Conservation (phyloP, 2,888 invertebrate species). For the Theristus sp. region DNA sequence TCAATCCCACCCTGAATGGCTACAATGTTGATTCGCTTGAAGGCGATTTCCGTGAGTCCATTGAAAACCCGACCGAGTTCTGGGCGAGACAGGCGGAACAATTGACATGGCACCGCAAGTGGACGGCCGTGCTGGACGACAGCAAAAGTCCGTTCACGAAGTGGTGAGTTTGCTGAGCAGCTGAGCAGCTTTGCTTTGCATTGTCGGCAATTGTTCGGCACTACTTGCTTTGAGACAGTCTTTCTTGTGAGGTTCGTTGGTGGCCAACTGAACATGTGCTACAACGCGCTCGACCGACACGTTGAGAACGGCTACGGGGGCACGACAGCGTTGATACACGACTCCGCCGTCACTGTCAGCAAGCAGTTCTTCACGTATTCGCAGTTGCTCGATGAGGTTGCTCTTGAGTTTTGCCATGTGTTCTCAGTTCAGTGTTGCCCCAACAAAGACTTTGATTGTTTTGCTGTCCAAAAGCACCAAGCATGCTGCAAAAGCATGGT, state of each 20-base stretch:
- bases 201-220: too few species aligned
- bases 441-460: neutral
- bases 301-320: conserved; percentile 54
- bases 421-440: neutral
- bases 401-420: neutral
- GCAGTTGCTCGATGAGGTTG: conserved; percentile 48
- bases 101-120: conserved; percentile 62
- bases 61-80: conserved; percentile 50
- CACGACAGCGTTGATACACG: conserved; percentile 64
- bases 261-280: conserved; percentile 74
- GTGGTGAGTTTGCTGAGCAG: conserved; percentile 46
- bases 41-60: conserved; percentile 10
- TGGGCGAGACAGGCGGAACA: conserved; percentile 60
- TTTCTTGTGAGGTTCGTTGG: conserved; percentile 52
- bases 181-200: neutral
- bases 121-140: conserved; percentile 64
- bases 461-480: neutral
- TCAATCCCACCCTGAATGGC: too few species aligned
- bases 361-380: conserved; percentile 57
- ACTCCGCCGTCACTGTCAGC: conserved; percentile 65
- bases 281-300: conserved; percentile 79
- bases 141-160: conserved; percentile 64
- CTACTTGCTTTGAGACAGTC: conserved; percentile 20
- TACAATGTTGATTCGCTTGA: too few species aligned
- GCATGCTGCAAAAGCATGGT: neutral